Percentiles rank a stretch among this genome's conserved stretches.
Evolutionary conservation across 2,797 vertebrate species (phyloP).

Genomic region (Leptatherina wallacei): DNA sequence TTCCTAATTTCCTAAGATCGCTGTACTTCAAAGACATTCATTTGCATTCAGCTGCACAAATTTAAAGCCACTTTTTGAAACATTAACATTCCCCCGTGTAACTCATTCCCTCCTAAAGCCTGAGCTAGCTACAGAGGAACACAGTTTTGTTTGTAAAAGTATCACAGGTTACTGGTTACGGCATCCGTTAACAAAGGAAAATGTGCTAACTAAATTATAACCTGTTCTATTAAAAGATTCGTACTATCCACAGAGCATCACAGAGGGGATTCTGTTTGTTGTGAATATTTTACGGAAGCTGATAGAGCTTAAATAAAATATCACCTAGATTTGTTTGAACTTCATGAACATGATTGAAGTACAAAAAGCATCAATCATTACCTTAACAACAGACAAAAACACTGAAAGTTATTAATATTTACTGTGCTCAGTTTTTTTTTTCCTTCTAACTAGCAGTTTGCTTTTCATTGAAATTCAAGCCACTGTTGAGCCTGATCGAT

Average conservation of each 20-base stretch:
- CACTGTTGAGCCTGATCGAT: slow-evolving; percentile 39
- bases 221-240: slow-evolving; percentile 45
- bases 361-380: slow-evolving; percentile 26
- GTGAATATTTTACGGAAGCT: slow-evolving; percentile 25
- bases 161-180: slow-evolving; percentile 60
- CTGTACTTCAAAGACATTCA: slow-evolving; percentile 72
- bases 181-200: slow-evolving; percentile 44
- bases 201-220: slow-evolving; percentile 51
- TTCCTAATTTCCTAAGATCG: slow-evolving; percentile 64
- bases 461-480: not conserved
- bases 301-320: slow-evolving; percentile 41
- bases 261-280: slow-evolving; percentile 30
- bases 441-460: not conserved
- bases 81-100: slow-evolving; percentile 63
- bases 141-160: slow-evolving; percentile 26
- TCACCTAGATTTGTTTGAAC: slow-evolving; percentile 32
- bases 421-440: not conserved
- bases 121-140: slow-evolving; percentile 48
- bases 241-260: slow-evolving; percentile 37
- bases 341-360: slow-evolving; percentile 40
- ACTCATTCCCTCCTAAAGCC: slow-evolving; percentile 49
- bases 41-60: slow-evolving; percentile 70
- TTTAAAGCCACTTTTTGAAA: slow-evolving; percentile 68
- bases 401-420: not conserved
- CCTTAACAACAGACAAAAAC: not conserved